phyloP scores from a whole-genome alignment of 2,888 invertebrate species.

The Pseudococcus jackbeardsleyi region DNA sequence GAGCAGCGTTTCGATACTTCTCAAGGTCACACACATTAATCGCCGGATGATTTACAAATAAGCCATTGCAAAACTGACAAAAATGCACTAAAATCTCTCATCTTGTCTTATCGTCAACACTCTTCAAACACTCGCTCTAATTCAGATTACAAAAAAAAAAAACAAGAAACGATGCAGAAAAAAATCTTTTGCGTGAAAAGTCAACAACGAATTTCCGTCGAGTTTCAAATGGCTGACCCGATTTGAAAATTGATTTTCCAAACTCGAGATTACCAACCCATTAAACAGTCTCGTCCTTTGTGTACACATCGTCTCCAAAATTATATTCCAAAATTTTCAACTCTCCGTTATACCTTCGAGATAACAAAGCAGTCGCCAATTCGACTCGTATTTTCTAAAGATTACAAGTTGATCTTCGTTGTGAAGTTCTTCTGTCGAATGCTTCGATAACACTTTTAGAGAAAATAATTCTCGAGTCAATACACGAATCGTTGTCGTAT shows the following conservation, averaged over 20 bases:
- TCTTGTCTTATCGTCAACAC: background rate
- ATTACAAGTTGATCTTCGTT: background rate
- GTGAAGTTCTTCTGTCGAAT: background rate
- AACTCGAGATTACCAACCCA: background rate
- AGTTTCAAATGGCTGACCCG: no score
- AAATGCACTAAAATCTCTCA: background rate
- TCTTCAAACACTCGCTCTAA: background rate
- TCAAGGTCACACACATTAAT: background rate
- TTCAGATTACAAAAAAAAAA: background rate
- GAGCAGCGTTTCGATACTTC: background rate
- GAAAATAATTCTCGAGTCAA: background rate
- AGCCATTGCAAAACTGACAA: background rate
- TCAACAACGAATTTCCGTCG: no score
- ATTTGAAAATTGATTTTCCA: background rate
- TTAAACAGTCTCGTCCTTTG: background rate
- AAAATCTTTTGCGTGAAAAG: background rate
- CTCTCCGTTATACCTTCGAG: background rate
- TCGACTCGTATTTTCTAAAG: background rate
- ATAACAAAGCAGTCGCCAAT: background rate
- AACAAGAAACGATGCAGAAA: background rate
- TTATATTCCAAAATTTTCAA: background rate
- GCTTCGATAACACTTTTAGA: background rate
- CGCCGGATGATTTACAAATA: background rate
- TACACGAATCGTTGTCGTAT: background rate
- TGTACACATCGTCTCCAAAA: background rate